Evolutionary conservation across 2,113 vertebrate genomes (phyloP).

Genomic region (Tautogolabrus adspersus): DNA sequence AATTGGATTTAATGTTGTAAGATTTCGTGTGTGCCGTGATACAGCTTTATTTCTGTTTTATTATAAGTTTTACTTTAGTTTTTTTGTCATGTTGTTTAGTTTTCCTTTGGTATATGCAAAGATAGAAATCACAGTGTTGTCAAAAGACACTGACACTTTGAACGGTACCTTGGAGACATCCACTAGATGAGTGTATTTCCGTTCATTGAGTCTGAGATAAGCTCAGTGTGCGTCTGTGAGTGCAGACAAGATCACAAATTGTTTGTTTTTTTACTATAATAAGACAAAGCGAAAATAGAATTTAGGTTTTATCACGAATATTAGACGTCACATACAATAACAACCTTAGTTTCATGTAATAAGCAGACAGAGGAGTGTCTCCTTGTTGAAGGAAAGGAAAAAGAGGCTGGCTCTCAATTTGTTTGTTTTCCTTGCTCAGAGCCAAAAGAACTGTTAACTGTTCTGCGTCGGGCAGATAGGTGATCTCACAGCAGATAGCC

Average conservation of each 20-base stretch:
- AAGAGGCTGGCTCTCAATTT: conserved; percentile 30
- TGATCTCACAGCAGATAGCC: conserved; percentile 62
- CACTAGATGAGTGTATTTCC: conserved; percentile 30
- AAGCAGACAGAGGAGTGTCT: conserved; percentile 10
- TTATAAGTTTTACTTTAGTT: background rate
- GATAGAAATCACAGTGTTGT: conserved; percentile 48
- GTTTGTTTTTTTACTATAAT: background rate
- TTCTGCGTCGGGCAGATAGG: conserved; percentile 39
- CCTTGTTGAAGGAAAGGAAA: conserved; percentile 17
- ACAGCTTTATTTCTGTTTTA: no score
- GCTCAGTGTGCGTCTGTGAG: background rate
- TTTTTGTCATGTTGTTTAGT: background rate
- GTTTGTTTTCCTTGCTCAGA: conserved; percentile 52
- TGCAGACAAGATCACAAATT: background rate
- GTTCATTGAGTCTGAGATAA: conserved; percentile 39
- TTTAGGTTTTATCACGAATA: background rate
- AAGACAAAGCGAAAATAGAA: background rate
- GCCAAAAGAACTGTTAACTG: conserved; percentile 32
- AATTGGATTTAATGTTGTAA: no score
- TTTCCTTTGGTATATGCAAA: conserved; percentile 23
- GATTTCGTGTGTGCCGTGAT: no score
- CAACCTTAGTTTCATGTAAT: background rate
- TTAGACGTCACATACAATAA: background rate
- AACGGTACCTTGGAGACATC: conserved; percentile 31
- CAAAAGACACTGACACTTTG: conserved; percentile 45